Conservation (phyloP, 2,113 vertebrate genomes). For the Trematomus loennbergii region DNA sequence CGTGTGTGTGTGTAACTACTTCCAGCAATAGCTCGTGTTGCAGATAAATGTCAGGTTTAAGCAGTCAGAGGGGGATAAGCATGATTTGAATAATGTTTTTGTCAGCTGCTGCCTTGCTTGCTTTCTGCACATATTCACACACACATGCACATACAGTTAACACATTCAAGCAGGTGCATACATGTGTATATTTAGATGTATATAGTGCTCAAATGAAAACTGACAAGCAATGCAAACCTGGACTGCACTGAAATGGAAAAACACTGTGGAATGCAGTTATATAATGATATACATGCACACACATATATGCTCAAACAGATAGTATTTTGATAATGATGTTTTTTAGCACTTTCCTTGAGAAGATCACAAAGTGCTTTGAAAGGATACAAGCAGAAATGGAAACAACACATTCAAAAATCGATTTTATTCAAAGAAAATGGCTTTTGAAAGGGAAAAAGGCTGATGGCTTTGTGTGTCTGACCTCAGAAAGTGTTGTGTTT, state of each 20-base stretch:
- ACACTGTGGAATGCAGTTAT: conserved; percentile 4
- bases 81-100: conserved; percentile 69
- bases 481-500: neutral
- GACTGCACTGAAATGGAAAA: conserved; percentile 15
- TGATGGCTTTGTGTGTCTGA: neutral
- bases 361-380: neutral
- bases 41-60: conserved; percentile 70
- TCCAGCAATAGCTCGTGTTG: conserved; percentile 46
- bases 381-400: conserved; percentile 2
- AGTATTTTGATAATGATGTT: neutral
- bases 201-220: conserved; percentile 22
- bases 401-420: neutral
- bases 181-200: conserved; percentile 6
- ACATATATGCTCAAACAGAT: neutral
- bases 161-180: neutral
- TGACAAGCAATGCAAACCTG: conserved; percentile 32
- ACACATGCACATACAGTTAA: neutral
- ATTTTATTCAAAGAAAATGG: neutral
- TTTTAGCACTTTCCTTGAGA: neutral
- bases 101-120: conserved; percentile 57
- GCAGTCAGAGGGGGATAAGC: conserved; percentile 54
- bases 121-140: conserved; percentile 26
- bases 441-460: neutral
- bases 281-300: neutral
- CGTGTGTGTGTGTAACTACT: conserved; percentile 33